Base-by-base conservation (phyloP, 1,140 invertebrate species). In the Druon quercuslanigerum region DNA sequence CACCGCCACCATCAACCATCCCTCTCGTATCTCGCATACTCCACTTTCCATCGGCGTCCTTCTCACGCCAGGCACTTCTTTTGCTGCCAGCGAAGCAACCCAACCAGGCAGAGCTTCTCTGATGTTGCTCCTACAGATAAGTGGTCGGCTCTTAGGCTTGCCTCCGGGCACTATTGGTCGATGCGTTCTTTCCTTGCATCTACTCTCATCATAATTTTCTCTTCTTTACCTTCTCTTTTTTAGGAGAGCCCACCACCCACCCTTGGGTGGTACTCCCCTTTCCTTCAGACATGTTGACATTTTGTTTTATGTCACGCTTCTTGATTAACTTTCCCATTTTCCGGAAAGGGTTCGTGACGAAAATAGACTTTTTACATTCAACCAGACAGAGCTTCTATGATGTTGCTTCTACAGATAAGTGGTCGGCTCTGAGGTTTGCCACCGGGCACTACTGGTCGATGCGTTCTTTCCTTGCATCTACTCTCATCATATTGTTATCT, bases 61-160 rank as follows among this genome's bases (percentile, higher is more conserved):
- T 86, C 87, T 90, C 87, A 83, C 86, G 87, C 88, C 84, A 89
- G 85, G 77, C 83, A 90, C 86, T 88, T 85, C 83, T 86, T 86
- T 84, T 89, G 84, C 84, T 82, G 80, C 87, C 83, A 87, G 87
- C 85, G 83, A 86, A 86, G 87, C 83, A 86, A 80, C 87, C 87
- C 85, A 86, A 87, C 87, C 86, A 89, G 82, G 86, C 85, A 82
- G 88, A 89, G 85, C 83, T 88, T 70, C 87, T 90, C 87, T 90
- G 90, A 91, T 89, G 89, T 90, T 89, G 85, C 87, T 87, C 85
- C 86, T 84, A 84, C 85, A 86, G 90, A 90, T 89, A 88, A 88
- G 87, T 87, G 86, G 84, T 87, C 84, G 82, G 79, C 84, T 85
- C 82, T 86, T 82, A 80, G 82, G 86, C 82, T 77, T 83, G 85